Evolutionary conservation across 2,888 invertebrate species (phyloP), one percentile per base, ranked within the genome.

Genomic region (Aethes cnicana): DNA sequence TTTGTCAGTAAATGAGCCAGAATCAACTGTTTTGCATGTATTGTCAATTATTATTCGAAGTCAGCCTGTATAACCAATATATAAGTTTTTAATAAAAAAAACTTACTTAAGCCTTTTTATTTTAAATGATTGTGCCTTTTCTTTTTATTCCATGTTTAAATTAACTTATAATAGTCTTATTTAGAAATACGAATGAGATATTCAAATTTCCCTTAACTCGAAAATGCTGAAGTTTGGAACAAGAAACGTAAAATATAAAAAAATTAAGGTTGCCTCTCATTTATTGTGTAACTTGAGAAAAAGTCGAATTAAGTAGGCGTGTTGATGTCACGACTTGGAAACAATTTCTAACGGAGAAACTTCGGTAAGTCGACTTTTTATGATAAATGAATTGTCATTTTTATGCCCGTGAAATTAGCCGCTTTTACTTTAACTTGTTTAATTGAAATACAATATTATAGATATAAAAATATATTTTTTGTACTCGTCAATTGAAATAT

Each of bases 251-350:
- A 77, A 77, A 72, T 69, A 68, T 67, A 66, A 72, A 74, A n/a
- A n/a, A 72, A 73, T 69, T 64, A 68, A 64, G 64, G 66, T 62
- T 54, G 64, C 56, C 64, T 62, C 61, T 61, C 61, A 65, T 75
- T 77, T 71, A 75, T 70, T 74, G 69, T 67, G 59, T 54, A 73
- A 74, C 68, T 77, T 66, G 36, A 55, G 60, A 67, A 65, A 69
- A 73, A 72, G 69, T 73, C 66, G 67, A 76, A 73, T 72, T 72
- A 71, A 68, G 71, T 64, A 73, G 69, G 68, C 72, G 64, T 69
- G 69, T 71, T 73, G 63, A 63, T 69, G 63, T 66, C 69, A 64
- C 57, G 61, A 69, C 62, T 73, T 70, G 56, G 59, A 64, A 72
- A 72, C 69, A 70, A 69, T 68, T 70, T 61, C 54, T 50, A 42